phyloP scores from a whole-genome alignment of 2,797 vertebrate species.

The Denticeps clupeoides region DNA sequence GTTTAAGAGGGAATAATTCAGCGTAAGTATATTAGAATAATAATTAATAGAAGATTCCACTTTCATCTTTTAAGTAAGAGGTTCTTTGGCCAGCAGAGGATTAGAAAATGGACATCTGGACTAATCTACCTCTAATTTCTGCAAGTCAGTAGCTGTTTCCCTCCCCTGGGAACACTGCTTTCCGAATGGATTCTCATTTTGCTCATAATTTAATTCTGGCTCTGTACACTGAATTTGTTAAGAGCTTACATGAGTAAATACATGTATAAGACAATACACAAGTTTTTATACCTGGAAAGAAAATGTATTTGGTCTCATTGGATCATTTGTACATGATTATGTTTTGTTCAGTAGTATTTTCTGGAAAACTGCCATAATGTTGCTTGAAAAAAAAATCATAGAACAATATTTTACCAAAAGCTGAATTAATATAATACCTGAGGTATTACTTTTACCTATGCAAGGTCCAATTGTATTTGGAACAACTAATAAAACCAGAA shows the following conservation, averaged over 20 bases:
- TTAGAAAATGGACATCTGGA: conserved; percentile 54
- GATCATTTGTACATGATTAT: conserved; percentile 56
- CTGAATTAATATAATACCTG: conserved; percentile 53
- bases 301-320: conserved; percentile 50
- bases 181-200: no score
- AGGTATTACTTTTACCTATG: no score
- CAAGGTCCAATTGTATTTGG: conserved; percentile 31
- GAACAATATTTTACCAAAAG: conserved; percentile 63
- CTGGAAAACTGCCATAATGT: conserved; percentile 50
- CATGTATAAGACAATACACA: not conserved
- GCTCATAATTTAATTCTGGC: no score
- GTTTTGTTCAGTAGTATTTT: conserved; percentile 62
- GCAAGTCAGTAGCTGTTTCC: conserved; percentile 20
- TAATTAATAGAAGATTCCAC: conserved; percentile 55
- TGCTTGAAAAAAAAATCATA: conserved; percentile 47
- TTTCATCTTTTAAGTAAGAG: conserved; percentile 47
- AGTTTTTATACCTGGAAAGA: conserved; percentile 13
- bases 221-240: no score
- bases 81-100: conserved; percentile 34
- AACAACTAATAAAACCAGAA: conserved; percentile 55
- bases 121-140: conserved; percentile 30
- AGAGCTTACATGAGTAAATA: not conserved
- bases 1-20: conserved; percentile 50
- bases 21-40: conserved; percentile 49
- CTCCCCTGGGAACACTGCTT: no score